Evolutionary conservation across 2,113 vertebrate species (phyloP), one percentile per base, ranked within the genome.

Genomic region (Heliornis fulica): DNA sequence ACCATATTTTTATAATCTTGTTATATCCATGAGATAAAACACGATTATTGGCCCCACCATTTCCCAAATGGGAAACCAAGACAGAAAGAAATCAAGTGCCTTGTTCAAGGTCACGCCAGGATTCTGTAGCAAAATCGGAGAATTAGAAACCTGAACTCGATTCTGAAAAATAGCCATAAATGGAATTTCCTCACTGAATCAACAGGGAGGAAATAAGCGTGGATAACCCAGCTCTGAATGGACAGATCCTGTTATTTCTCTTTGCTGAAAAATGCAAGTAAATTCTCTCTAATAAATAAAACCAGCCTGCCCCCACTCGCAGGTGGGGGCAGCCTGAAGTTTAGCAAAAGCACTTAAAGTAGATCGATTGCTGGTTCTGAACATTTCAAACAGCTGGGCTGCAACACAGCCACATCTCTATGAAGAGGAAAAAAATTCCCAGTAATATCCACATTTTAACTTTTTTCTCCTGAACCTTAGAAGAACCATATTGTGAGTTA

Each of bases 1-100:
- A 95, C 79, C 93, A 94, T 95, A 96, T 96, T 96, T 96, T 97
- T 85, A 94, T 94, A 94, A 96, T 87, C 91, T 96, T 56, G 88
- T 96, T 95, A 95, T 32, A 94, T 53, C 91, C 87, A 68, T 45
- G 48, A 96, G 87, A 94, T 79, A 95, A 94, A 92, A 93, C 94
- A 89, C 1, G 11, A 93, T 94, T 96, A 78, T 96, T 94, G 92
- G 48, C 87, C 69, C 81, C 87, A 92, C 53, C 77, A 84, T 76
- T 93, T 96, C 81, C 91, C 84, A 93, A 59, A 95, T 82, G 81
- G 83, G 87, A 93, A 94, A 93, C 64, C 25, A 81, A 5, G 19
- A 63, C 34, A 81, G 85, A 90, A 91, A 71, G 87, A 87, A 93
- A 94, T 89, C 57, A 84, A 95, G 94, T 91, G 87, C 82, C 81